phyloP scores from a whole-genome alignment of 1,140 invertebrate genomes.

The Papilio helenus region DNA sequence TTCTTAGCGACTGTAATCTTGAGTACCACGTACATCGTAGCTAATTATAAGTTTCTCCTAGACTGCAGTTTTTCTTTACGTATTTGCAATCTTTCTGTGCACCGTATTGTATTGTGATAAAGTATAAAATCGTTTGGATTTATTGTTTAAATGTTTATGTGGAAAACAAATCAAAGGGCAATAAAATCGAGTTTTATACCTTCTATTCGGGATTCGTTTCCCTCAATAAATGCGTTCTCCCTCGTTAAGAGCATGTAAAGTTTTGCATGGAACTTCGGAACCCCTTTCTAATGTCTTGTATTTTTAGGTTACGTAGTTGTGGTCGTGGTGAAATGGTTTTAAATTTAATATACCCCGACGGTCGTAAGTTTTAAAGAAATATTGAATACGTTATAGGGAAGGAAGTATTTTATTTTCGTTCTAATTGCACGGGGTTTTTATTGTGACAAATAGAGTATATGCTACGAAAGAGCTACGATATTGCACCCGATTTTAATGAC shows the following conservation, averaged over 20 bases:
- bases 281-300: slow-evolving; percentile 33
- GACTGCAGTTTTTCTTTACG: slow-evolving; percentile 34
- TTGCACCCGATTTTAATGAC: background rate
- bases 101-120: slow-evolving; percentile 12
- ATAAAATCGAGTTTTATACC: slow-evolving; percentile 62
- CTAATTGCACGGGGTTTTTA: background rate
- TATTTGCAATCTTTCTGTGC: background rate
- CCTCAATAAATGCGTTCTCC: slow-evolving; percentile 57
- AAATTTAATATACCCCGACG: slow-evolving; percentile 32
- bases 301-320: slow-evolving; percentile 28
- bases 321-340: slow-evolving; percentile 32
- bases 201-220: slow-evolving; percentile 62
- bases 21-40: slow-evolving; percentile 32
- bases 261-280: slow-evolving; percentile 37
- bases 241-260: slow-evolving; percentile 47
- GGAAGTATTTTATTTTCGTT: slow-evolving; percentile 16
- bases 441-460: background rate
- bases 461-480: background rate
- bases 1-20: slow-evolving; percentile 20
- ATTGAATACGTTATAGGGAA: background rate
- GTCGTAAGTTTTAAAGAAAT: slow-evolving; percentile 35
- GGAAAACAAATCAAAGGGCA: slow-evolving; percentile 62
- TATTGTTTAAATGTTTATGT: slow-evolving; percentile 45
- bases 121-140: background rate
- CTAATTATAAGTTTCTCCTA: slow-evolving; percentile 43